These are phyloP conservation scores for Uria aalge DNA, from an alignment of 2,113 vertebrate species.

Conservation along the genomic window DNA sequence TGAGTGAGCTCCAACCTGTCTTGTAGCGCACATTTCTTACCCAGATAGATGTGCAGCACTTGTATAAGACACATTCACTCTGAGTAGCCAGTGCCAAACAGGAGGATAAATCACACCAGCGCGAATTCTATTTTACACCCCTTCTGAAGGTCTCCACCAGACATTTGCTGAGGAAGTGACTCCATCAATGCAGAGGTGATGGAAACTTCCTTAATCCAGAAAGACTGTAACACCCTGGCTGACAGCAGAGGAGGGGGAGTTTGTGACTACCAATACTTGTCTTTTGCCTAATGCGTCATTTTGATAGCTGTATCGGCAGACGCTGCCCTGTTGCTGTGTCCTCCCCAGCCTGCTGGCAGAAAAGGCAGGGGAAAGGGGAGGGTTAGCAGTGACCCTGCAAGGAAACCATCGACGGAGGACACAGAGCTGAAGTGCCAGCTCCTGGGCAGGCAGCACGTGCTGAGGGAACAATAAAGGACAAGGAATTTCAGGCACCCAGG, in stretches of 20 bases:
- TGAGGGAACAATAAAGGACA: not conserved
- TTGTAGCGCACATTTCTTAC: not conserved
- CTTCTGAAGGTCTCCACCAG: not conserved
- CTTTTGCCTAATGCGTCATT: not conserved
- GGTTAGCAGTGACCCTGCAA: not conserved
- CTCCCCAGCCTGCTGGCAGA: not conserved
- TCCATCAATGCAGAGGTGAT: not conserved
- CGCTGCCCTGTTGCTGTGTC: not conserved
- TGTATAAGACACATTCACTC: not conserved
- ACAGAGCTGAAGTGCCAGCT: not conserved
- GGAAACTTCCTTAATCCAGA: not conserved
- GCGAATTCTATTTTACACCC: not conserved
- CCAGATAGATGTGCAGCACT: not conserved
- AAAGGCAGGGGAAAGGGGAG: not conserved
- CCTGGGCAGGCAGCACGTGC: fast-evolving
- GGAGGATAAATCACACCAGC: not conserved
- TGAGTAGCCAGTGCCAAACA: not conserved
- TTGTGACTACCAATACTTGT: not conserved
- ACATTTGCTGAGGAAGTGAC: not conserved
- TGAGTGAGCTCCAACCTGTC: not conserved
- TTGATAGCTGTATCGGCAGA: not conserved
- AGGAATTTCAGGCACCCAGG: not conserved
- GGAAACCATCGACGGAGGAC: not conserved
- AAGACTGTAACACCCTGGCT: not conserved
- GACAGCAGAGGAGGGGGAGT: not conserved